Evolutionary conservation across 2,888 invertebrate species (phyloP).

Genomic region (Pasiphila rectangulata): DNA sequence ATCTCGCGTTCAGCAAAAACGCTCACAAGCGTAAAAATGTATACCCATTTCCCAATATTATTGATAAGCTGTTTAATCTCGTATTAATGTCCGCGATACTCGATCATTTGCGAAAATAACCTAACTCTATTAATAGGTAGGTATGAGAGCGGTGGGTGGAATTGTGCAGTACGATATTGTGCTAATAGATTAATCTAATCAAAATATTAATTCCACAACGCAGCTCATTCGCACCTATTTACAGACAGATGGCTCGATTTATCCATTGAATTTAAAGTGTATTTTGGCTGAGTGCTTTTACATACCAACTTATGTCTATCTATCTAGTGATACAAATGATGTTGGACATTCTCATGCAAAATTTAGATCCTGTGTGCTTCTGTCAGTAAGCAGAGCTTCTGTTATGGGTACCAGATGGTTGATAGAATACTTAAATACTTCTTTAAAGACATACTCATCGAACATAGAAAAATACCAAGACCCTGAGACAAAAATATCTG

Average conservation of each 20-base stretch:
- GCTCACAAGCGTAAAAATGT: constrained; percentile 8
- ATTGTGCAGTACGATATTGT: constrained; percentile 62
- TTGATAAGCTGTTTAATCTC: constrained; percentile 23
- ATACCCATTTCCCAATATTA: constrained; percentile 15
- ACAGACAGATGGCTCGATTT: constrained; percentile 69
- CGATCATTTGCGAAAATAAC: constrained; percentile 20
- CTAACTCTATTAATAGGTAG: constrained; percentile 19
- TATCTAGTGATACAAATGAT: too few relatives aligned
- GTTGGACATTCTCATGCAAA: too few relatives aligned
- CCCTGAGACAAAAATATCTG: too few relatives aligned
- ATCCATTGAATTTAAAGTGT: constrained; percentile 57
- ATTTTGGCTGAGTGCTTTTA: neutral
- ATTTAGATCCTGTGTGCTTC: too few relatives aligned
- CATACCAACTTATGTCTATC: too few relatives aligned
- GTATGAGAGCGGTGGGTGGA: constrained; percentile 35
- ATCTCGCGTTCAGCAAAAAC: constrained; percentile 10
- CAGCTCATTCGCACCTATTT: constrained; percentile 59
- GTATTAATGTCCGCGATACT: constrained; percentile 17
- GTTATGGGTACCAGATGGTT: too few relatives aligned
- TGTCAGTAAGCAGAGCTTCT: too few relatives aligned
- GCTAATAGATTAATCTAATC: constrained; percentile 79
- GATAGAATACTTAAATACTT: too few relatives aligned
- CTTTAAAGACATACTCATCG: too few relatives aligned
- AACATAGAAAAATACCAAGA: too few relatives aligned
- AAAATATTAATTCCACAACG: constrained; percentile 76